Conservation (phyloP, 2,113 vertebrate species). For the Loxodonta africana region DNA sequence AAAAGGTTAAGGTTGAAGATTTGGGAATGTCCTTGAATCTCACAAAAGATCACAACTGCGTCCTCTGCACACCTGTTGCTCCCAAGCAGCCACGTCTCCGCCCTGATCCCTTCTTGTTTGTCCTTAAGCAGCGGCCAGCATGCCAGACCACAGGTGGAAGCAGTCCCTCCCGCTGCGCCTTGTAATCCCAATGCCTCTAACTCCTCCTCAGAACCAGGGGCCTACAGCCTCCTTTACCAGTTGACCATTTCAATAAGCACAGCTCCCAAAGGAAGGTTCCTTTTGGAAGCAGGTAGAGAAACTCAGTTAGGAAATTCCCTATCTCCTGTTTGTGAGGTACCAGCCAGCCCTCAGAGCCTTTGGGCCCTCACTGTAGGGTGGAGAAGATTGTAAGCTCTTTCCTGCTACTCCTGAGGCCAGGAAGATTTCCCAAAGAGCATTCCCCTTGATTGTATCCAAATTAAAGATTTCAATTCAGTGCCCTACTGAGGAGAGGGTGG, state of each 20-base stretch:
- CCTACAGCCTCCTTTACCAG: not conserved
- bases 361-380: not conserved
- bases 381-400: not conserved
- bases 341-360: not conserved
- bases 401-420: not conserved
- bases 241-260: not conserved
- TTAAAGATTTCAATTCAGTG: constrained; percentile 66
- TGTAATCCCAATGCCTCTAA: not conserved
- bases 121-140: not conserved
- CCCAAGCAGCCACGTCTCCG: not conserved
- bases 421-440: not conserved
- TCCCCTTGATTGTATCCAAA: constrained; percentile 47
- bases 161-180: too few relatives aligned
- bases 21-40: not conserved
- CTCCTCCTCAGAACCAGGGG: not conserved
- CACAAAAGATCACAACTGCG: not conserved
- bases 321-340: not conserved
- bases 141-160: too few relatives aligned
- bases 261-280: not conserved
- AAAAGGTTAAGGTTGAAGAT: not conserved
- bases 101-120: too few relatives aligned
- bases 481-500: not conserved
- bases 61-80: not conserved
- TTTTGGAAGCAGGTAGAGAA: not conserved
- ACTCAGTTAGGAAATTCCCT: not conserved